Evolutionary conservation across 1,140 invertebrate species (phyloP).

Genomic region (Carposina sasakii): DNA sequence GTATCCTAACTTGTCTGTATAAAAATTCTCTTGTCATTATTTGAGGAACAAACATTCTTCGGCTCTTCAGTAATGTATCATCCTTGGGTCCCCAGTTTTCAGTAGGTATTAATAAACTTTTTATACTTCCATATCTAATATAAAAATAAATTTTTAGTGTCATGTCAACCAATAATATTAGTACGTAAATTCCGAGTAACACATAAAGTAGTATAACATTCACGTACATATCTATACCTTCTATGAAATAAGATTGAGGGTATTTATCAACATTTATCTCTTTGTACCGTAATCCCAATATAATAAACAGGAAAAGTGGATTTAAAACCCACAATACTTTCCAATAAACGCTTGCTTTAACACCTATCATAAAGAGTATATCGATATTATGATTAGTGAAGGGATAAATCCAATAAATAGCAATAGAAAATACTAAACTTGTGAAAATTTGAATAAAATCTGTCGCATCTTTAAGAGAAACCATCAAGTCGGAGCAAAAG

Average conservation of each 20-base stretch:
- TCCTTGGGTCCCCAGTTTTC: conserved; percentile 49
- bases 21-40: conserved; percentile 65
- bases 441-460: neutral
- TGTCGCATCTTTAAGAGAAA: neutral
- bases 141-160: conserved; percentile 32
- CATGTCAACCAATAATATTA: conserved; percentile 35
- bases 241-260: conserved; percentile 28
- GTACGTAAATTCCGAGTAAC: conserved; percentile 32
- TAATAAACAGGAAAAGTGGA: conserved; percentile 33
- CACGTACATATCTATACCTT: conserved; percentile 20
- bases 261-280: conserved; percentile 20
- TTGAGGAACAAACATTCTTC: conserved; percentile 62
- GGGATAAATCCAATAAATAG: conserved; percentile 17
- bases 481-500: neutral
- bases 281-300: conserved; percentile 31
- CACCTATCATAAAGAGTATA: conserved; percentile 62
- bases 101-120: conserved; percentile 29
- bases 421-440: neutral
- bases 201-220: conserved; percentile 36
- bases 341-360: conserved; percentile 53
- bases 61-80: conserved; percentile 44
- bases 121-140: conserved; percentile 18
- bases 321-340: conserved; percentile 48
- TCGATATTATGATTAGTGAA: conserved; percentile 51
- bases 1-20: conserved; percentile 56